A percentile compares a stretch with the other conserved stretches of the same genome.
Conservation (phyloP, 2,113 vertebrate genomes). For the Pachycephala philippinensis region DNA sequence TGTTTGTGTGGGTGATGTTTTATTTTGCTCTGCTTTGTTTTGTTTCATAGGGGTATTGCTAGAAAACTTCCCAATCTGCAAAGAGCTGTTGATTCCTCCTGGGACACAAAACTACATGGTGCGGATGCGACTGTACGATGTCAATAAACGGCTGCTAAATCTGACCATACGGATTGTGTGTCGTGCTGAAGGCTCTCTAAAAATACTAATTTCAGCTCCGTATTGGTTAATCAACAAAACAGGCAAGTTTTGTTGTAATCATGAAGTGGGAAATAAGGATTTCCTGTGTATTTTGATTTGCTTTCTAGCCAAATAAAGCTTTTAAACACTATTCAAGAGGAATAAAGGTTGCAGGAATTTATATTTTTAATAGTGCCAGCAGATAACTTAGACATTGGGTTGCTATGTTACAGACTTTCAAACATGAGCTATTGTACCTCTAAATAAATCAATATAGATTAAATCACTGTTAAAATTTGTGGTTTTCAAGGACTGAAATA, state of each 20-base stretch:
- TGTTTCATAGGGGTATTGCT: constrained; percentile 79
- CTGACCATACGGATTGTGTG: constrained; percentile 92
- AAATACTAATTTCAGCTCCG: constrained; percentile 89
- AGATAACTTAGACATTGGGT: background rate
- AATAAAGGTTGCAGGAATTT: background rate
- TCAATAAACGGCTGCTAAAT: constrained; percentile 83
- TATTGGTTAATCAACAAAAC: constrained; percentile 98
- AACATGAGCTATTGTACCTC: background rate
- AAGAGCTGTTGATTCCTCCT: constrained; percentile 92
- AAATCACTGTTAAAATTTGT: background rate
- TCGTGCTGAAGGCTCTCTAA: constrained; percentile 89
- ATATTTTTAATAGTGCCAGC: background rate
- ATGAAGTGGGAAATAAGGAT: background rate
- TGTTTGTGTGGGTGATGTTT: background rate
- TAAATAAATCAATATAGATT: background rate
- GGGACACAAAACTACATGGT: constrained; percentile 97
- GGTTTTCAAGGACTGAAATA: background rate
- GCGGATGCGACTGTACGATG: constrained; percentile 90
- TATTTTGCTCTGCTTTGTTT: background rate
- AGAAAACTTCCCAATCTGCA: constrained; percentile 90
- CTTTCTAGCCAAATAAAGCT: background rate
- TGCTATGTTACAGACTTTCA: background rate
- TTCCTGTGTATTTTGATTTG: background rate
- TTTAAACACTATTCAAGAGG: background rate
- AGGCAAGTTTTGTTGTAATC: constrained; percentile 59